Base-by-base conservation (phyloP, 2,797 vertebrate species). In the Gallinago solitaria region DNA sequence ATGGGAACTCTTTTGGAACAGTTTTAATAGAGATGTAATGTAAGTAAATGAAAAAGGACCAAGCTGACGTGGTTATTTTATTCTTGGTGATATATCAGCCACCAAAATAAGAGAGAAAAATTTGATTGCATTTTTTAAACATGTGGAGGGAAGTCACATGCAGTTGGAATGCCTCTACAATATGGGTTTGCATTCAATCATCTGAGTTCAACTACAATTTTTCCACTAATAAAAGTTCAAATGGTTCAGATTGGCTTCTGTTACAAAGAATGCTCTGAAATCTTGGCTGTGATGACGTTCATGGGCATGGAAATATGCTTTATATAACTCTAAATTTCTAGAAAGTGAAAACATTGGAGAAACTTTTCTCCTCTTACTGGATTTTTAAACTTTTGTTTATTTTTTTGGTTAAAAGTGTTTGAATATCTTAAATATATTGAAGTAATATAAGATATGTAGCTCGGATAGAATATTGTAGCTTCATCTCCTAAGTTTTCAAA, bases 191-290 rank as follows among this genome's bases (percentile, higher is more conserved):
- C 39, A 68, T 89, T 87, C 87, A 95, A 51, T 92, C 64, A 73
- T 79, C 59, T 87, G 53, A 91, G 48, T 73, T 51, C 48, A 60
- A 1, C 48, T 86, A 47, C 63, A 69, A 24, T 63, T 83, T 96
- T 97, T 96, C 87, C 91, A 94, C 69, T 96, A 93, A 81, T 91
- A 91, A 92, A 95, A 61, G 45, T 64, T 94, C 37, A 65, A 80
- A 91, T 87, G 20, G 4, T 74, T 90, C 86, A 79, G 27, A 51
- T 70, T 93, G 87, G 51, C 30, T 93, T 91, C 95, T 94, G 27
- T 37, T 96, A 74, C 50, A 91, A 83, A 30, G 24, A 91, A 79
- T 65, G 50, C 4, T 43, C 57, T 91, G 74, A 54, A 86, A 47
- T 83, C 20, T 73, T 94, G 87, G 53, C 56, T 63, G 45, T 37